phyloP scores from a whole-genome alignment of 2,888 invertebrate genomes.

The Sturmia bella region DNA sequence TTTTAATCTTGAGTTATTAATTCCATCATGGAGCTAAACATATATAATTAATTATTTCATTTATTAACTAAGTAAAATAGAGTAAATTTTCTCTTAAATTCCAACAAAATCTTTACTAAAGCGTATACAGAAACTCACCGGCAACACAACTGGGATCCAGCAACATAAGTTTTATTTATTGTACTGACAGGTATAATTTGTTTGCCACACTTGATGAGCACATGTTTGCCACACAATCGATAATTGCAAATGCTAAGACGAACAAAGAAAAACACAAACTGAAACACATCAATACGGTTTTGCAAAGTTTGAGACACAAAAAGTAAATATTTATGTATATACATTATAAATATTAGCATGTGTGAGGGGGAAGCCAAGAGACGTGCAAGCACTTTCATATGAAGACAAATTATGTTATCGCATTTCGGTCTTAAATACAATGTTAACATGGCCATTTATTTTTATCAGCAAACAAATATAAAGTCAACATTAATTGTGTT shows the following conservation, averaged over 20 bases:
- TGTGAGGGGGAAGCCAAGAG: too few species aligned
- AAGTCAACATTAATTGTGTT: not conserved
- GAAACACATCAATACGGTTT: not conserved
- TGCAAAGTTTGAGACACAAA: not conserved
- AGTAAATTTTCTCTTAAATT: too few species aligned
- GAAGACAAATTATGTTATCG: slow-evolving; percentile 12
- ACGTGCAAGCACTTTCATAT: too few species aligned
- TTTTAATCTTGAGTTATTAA: too few species aligned
- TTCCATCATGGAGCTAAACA: too few species aligned
- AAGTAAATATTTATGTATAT: not conserved
- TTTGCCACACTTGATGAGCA: not conserved
- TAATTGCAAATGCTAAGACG: slow-evolving; percentile 2
- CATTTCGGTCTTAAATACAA: slow-evolving; percentile 7
- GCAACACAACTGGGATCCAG: not conserved
- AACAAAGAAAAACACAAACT: not conserved
- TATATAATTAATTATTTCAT: too few species aligned
- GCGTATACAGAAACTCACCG: too few species aligned
- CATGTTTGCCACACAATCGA: not conserved
- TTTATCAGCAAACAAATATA: slow-evolving; percentile 11
- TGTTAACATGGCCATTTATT: slow-evolving; percentile 21
- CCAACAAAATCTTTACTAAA: too few species aligned
- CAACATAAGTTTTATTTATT: slow-evolving; percentile 19
- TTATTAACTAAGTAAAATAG: too few species aligned
- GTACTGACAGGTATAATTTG: slow-evolving; percentile 21
- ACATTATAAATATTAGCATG: too few species aligned